phyloP scores from a whole-genome alignment of 2,888 invertebrate genomes.

The Oasisia sp. region DNA sequence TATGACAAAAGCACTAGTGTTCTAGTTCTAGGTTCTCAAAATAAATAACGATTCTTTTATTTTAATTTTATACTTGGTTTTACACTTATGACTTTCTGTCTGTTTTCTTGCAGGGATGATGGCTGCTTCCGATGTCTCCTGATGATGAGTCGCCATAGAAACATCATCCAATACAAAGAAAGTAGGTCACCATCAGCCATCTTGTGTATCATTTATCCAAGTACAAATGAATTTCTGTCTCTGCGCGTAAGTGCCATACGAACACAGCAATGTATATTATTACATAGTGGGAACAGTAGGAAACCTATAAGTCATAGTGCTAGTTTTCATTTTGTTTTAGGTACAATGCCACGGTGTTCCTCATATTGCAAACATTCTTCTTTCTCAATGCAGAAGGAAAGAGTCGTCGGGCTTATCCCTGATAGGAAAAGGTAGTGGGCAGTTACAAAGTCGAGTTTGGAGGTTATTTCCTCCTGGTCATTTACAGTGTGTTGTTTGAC shows the following conservation, averaged over 20 bases:
- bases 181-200: slow-evolving; percentile 76
- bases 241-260: neutral
- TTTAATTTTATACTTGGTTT: neutral
- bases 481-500: neutral
- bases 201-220: neutral
- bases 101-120: slow-evolving; percentile 77
- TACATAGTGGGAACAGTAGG: neutral
- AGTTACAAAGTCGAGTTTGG: neutral
- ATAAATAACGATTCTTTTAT: too few species aligned
- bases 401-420: too few species aligned
- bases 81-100: neutral
- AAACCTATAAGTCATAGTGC: neutral
- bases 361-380: too few species aligned
- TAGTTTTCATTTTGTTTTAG: too few species aligned
- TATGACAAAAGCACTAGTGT: too few species aligned
- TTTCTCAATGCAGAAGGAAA: too few species aligned
- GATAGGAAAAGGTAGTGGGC: too few species aligned
- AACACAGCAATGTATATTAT: neutral
- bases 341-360: too few species aligned
- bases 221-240: neutral
- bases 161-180: slow-evolving; percentile 96
- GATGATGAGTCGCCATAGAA: slow-evolving; percentile 93
- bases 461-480: neutral
- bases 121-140: slow-evolving; percentile 92
- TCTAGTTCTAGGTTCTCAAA: too few species aligned